Conservation (phyloP, 2,888 invertebrate species). For the Criorhina ranunculi region DNA sequence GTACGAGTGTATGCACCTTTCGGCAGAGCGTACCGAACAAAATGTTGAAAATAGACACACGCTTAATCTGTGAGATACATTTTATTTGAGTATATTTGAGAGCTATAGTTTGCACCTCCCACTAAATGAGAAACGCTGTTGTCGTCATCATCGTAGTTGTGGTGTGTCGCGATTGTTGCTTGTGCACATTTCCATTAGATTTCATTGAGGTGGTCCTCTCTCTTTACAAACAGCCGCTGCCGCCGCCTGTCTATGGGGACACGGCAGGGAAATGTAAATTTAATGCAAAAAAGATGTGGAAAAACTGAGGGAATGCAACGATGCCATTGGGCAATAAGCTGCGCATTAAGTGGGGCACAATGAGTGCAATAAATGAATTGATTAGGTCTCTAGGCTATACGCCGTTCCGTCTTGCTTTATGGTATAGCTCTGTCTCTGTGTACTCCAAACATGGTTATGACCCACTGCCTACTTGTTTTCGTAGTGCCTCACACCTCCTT, state of each 20-base stretch:
- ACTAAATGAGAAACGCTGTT: constrained; percentile 27
- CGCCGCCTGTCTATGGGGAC: background rate
- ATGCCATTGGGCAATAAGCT: background rate
- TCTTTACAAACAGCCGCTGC: constrained; percentile 5
- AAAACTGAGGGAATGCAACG: constrained; percentile 10
- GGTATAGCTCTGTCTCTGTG: too few relatives aligned
- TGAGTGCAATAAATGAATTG: background rate
- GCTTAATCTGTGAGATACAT: constrained; percentile 2
- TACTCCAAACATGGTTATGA: too few relatives aligned
- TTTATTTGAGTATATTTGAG: constrained; percentile 2
- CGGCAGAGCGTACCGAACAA: too few relatives aligned
- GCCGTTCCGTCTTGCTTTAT: too few relatives aligned
- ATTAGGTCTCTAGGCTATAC: too few relatives aligned
- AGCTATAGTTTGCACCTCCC: constrained; percentile 52
- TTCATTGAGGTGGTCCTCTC: constrained; percentile 35
- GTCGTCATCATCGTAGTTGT: constrained; percentile 1
- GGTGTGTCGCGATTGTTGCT: background rate
- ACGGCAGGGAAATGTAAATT: constrained; percentile 10
- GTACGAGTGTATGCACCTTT: too few relatives aligned
- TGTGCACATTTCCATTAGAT: constrained; percentile 8
- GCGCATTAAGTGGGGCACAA: background rate
- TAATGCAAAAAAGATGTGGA: constrained; percentile 19
- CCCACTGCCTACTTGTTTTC: too few relatives aligned
- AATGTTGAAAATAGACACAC: constrained; percentile 15
- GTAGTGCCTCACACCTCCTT: too few relatives aligned